Percentiles rank a stretch among this genome's conserved stretches.
Conservation (phyloP, 2,888 invertebrate species). For the Hypselothyrea guttata region DNA sequence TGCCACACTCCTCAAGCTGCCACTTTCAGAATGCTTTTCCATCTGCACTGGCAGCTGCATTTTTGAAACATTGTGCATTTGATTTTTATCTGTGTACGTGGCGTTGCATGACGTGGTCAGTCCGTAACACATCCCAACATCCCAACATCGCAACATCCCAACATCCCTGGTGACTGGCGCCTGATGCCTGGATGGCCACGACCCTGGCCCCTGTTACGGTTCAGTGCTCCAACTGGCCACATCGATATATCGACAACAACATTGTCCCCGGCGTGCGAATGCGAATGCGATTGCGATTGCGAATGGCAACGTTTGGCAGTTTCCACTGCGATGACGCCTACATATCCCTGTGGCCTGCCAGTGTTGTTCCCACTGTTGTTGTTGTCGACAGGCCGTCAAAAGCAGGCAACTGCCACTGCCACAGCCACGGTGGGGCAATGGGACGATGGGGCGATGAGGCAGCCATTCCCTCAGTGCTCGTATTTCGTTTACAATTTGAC, state of each 20-base stretch:
- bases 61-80: constrained; percentile 54
- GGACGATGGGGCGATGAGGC: neutral
- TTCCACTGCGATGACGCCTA: constrained; percentile 57
- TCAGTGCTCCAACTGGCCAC: constrained; percentile 54
- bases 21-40: neutral
- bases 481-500: constrained; percentile 76
- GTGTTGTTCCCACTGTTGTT: constrained; percentile 41
- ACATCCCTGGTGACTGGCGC: too few relatives aligned
- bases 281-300: constrained; percentile 18
- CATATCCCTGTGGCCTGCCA: constrained; percentile 58
- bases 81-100: constrained; percentile 70
- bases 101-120: constrained; percentile 46
- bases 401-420: constrained; percentile 54
- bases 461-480: constrained; percentile 56
- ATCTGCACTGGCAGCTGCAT: constrained; percentile 20
- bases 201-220: constrained; percentile 36
- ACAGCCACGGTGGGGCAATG: constrained; percentile 30
- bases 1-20: too few relatives aligned
- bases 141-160: neutral
- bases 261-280: constrained; percentile 58
- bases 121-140: constrained; percentile 29
- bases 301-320: constrained; percentile 46
- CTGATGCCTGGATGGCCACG: constrained; percentile 11
- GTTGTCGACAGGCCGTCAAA: constrained; percentile 62
- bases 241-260: constrained; percentile 68